Percentiles rank a stretch among this genome's conserved stretches.
phyloP scores from a whole-genome alignment of 2,797 vertebrate genomes.

The Capromys pilorides region DNA sequence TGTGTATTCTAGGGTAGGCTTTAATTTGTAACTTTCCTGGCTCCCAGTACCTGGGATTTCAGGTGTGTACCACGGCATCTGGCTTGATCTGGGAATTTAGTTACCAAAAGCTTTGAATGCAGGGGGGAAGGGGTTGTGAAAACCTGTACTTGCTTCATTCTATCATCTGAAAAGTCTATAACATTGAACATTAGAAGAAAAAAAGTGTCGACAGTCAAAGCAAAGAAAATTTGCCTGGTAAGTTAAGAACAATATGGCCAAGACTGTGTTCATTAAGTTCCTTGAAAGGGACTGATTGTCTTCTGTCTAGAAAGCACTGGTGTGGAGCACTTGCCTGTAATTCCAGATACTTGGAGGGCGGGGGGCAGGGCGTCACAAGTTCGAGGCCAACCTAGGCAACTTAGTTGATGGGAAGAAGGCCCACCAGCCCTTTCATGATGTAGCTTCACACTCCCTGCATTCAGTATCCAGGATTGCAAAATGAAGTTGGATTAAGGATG shows the following conservation, averaged over 20 bases:
- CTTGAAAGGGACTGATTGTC: not conserved
- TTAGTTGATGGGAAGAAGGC: not conserved
- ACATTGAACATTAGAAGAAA: not conserved
- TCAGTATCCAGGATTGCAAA: not conserved
- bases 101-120: not conserved
- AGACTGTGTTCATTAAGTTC: not conserved
- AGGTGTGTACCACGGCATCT: not conserved
- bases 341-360: not conserved
- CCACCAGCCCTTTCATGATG: not conserved
- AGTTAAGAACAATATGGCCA: not conserved
- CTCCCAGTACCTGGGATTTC: not conserved
- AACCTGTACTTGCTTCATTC: not conserved
- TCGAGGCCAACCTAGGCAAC: not conserved
- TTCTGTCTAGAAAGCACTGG: conserved; percentile 16
- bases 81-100: not conserved
- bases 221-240: not conserved
- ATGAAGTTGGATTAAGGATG: not conserved
- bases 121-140: not conserved
- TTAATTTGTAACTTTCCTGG: not conserved
- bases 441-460: not conserved
- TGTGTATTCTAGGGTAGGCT: not conserved
- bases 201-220: not conserved
- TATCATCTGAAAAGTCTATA: not conserved
- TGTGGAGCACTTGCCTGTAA: not conserved
- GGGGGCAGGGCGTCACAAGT: not conserved